Percentiles rank a stretch among this genome's conserved stretches.
Evolutionary conservation across 2,113 vertebrate species (phyloP).

Genomic region (Lycaon pictus): DNA sequence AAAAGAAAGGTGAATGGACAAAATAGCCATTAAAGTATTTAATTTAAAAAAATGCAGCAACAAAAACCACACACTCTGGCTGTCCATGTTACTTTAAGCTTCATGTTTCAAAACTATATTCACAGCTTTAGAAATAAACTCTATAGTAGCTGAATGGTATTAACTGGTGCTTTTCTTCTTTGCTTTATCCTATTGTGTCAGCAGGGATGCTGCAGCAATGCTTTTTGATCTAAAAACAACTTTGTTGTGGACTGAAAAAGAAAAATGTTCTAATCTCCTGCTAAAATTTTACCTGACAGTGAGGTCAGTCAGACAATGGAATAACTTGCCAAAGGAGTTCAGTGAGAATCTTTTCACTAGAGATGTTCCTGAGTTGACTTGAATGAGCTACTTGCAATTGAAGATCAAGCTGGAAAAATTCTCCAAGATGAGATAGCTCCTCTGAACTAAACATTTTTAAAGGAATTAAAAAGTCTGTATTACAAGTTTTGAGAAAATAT

Average conservation of each 20-base stretch:
- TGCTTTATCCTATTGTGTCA: constrained; percentile 43
- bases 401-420: constrained; percentile 33
- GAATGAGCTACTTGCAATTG: constrained; percentile 52
- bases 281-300: constrained; percentile 56
- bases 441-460: constrained; percentile 49
- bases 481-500: constrained; percentile 3
- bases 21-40: constrained; percentile 63
- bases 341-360: constrained; percentile 38
- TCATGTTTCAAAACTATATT: constrained; percentile 61
- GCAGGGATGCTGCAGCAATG: constrained; percentile 20
- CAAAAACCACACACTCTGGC: not conserved
- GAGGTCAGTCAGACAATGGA: constrained; percentile 31
- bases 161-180: constrained; percentile 28
- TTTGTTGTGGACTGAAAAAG: constrained; percentile 68
- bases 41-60: constrained; percentile 52
- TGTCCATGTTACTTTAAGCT: constrained; percentile 45
- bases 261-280: constrained; percentile 57
- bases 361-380: constrained; percentile 23
- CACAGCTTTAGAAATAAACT: constrained; percentile 57
- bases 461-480: not conserved
- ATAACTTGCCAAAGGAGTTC: constrained; percentile 32
- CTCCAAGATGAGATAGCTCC: not conserved
- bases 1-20: constrained; percentile 61
- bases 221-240: constrained; percentile 61
- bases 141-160: not conserved